Conservation (phyloP, 2,113 vertebrate species). For the Rhabdomys dilectus region DNA sequence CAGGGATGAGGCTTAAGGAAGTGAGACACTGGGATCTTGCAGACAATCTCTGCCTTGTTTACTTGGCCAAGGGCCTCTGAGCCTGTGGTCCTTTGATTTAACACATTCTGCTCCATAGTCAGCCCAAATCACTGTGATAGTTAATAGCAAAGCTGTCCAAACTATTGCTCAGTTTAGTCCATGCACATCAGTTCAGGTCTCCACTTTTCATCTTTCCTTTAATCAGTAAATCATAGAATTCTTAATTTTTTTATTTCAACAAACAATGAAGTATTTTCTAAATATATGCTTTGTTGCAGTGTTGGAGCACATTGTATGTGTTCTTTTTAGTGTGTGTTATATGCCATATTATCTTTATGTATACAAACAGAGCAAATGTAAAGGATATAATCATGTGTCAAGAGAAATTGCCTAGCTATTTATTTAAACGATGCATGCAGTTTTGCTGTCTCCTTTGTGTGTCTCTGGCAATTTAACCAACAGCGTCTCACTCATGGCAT, state of each 20-base stretch:
- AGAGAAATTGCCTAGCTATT: constrained; percentile 79
- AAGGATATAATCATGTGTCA: constrained; percentile 71
- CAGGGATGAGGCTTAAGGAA: rapidly evolving
- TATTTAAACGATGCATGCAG: constrained; percentile 81
- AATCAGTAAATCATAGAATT: not conserved
- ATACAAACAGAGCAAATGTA: constrained; percentile 12
- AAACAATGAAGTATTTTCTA: not conserved
- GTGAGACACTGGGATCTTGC: rapidly evolving
- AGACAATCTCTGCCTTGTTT: not conserved
- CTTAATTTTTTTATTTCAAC: not conserved
- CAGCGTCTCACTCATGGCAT: constrained; percentile 84
- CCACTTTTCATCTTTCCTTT: not conserved
- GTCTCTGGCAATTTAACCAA: constrained; percentile 80
- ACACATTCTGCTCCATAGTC: rapidly evolving
- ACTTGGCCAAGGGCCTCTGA: not conserved
- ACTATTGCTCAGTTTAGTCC: not conserved
- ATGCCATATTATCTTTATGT: not conserved
- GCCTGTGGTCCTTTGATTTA: rapidly evolving
- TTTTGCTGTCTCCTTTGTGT: constrained; percentile 75
- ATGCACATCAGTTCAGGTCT: not conserved
- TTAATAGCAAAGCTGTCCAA: not conserved
- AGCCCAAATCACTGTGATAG: too few relatives aligned
- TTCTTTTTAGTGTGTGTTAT: not conserved
- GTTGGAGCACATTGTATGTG: rapidly evolving
- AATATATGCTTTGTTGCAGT: rapidly evolving